These are phyloP conservation scores for Ammodytes marinus DNA, from an alignment of 2,113 vertebrate genomes.

Conservation along the genomic window DNA sequence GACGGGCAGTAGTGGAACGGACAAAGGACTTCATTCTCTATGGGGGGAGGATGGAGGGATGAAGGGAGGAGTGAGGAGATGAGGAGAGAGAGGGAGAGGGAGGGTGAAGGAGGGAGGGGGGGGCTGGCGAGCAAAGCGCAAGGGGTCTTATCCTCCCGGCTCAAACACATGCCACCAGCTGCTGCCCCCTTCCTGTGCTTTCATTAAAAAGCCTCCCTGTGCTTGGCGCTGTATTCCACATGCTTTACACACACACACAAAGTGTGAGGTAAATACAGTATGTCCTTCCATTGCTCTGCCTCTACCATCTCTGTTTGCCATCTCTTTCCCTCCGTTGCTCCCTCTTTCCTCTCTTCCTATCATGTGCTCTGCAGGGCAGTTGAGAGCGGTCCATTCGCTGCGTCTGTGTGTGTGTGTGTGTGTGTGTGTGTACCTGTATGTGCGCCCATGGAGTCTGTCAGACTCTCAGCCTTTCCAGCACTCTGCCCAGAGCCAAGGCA, in stretches of 20 bases:
- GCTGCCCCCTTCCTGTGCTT: constrained; percentile 87
- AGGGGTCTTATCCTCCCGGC: constrained; percentile 88
- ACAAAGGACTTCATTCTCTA: constrained; percentile 87
- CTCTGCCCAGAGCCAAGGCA: constrained; percentile 83
- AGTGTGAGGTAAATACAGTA: constrained; percentile 76
- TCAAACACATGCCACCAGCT: constrained; percentile 90
- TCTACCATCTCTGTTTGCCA: constrained; percentile 43
- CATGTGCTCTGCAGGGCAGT: constrained; percentile 69
- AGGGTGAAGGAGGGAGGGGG: constrained; percentile 70
- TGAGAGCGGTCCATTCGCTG: constrained; percentile 64
- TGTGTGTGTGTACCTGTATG: constrained; percentile 72
- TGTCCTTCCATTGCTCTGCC: constrained; percentile 59
- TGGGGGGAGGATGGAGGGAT: constrained; percentile 53
- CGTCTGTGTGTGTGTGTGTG: constrained; percentile 47
- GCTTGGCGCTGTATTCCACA: constrained; percentile 83
- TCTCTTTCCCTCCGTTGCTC: constrained; percentile 46
- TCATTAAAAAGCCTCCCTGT: constrained; percentile 84
- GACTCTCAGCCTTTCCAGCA: constrained; percentile 79
- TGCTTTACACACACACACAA: constrained; percentile 75
- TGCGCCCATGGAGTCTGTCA: constrained; percentile 78
- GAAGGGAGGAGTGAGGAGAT: constrained; percentile 63
- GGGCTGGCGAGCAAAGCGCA: constrained; percentile 79
- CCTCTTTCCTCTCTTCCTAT: constrained; percentile 53
- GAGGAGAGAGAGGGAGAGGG: constrained; percentile 67
- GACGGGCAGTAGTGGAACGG: constrained; percentile 80